phyloP scores from a whole-genome alignment of 1,140 invertebrate genomes.

The Akabosia matsudoensis region DNA sequence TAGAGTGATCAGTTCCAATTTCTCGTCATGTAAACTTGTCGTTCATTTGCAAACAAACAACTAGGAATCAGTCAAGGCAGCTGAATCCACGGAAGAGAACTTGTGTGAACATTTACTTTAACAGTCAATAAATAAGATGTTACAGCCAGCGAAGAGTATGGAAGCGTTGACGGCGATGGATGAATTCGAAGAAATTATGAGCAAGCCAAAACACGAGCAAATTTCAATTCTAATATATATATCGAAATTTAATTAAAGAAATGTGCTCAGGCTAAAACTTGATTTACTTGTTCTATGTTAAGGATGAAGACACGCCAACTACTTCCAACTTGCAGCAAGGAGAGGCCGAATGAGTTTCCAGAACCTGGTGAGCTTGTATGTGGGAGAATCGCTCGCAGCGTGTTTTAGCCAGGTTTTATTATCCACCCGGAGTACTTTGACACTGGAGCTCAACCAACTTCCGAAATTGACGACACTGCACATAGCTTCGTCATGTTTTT shows the following conservation, averaged over 20 bases:
- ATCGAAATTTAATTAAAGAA: not conserved
- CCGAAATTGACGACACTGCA: not conserved
- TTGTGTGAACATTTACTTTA: too few species aligned
- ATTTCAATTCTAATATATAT: not conserved
- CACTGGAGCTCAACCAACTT: not conserved
- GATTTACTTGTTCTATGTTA: not conserved
- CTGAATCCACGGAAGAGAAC: too few species aligned
- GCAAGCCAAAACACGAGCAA: not conserved
- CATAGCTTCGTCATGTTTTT: conserved; percentile 27
- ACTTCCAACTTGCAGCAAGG: not conserved
- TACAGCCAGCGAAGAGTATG: too few species aligned
- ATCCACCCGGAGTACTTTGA: not conserved
- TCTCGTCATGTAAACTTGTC: too few species aligned
- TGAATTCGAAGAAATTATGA: not conserved
- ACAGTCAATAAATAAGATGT: too few species aligned
- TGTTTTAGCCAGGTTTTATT: conserved; percentile 35
- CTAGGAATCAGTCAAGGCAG: too few species aligned
- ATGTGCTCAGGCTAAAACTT: not conserved
- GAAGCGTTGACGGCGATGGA: not conserved
- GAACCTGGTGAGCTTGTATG: conserved; percentile 27
- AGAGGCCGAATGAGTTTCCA: not conserved
- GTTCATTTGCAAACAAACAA: too few species aligned
- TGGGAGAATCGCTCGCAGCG: conserved; percentile 19
- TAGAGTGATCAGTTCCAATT: too few species aligned
- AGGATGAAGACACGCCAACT: not conserved